Conservation (phyloP, 1,140 invertebrate genomes). For the Stegodyphus dumicola region DNA sequence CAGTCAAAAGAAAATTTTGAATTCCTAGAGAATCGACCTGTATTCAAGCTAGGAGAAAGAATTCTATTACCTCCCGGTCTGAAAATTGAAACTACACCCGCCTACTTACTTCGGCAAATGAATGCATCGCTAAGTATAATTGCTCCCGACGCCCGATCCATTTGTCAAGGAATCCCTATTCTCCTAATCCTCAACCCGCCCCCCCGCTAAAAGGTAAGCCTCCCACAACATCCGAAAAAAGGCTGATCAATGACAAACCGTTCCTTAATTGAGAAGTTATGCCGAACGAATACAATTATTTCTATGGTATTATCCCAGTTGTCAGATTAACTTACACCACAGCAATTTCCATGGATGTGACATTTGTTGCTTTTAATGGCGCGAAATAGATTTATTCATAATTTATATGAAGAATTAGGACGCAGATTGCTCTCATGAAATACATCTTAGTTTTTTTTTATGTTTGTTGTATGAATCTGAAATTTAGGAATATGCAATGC, state of each 20-base stretch:
- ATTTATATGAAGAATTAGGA: too few relatives aligned
- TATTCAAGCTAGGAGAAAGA: constrained; percentile 1
- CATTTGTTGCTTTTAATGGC: too few relatives aligned
- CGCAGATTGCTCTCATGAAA: too few relatives aligned
- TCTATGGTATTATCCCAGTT: too few relatives aligned
- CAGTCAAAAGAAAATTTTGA: neutral
- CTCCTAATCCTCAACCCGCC: neutral
- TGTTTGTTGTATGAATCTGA: too few relatives aligned
- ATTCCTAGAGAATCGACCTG: constrained; percentile 13
- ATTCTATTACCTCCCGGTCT: constrained; percentile 9
- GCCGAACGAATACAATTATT: too few relatives aligned
- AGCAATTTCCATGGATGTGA: too few relatives aligned
- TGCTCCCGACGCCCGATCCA: constrained; percentile 24
- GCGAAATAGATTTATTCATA: too few relatives aligned
- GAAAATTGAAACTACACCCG: constrained; percentile 28
- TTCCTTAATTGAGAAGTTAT: neutral
- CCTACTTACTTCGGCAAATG: neutral
- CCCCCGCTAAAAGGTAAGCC: neutral
- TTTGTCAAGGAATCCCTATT: constrained; percentile 19
- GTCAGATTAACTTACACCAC: too few relatives aligned
- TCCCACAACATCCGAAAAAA: neutral
- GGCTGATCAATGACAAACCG: neutral
- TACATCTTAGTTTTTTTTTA: too few relatives aligned
- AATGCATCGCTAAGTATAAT: constrained; percentile 18
- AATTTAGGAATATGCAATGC: too few relatives aligned